phyloP scores from a whole-genome alignment of 2,113 vertebrate genomes.

The Pluvialis apricaria region DNA sequence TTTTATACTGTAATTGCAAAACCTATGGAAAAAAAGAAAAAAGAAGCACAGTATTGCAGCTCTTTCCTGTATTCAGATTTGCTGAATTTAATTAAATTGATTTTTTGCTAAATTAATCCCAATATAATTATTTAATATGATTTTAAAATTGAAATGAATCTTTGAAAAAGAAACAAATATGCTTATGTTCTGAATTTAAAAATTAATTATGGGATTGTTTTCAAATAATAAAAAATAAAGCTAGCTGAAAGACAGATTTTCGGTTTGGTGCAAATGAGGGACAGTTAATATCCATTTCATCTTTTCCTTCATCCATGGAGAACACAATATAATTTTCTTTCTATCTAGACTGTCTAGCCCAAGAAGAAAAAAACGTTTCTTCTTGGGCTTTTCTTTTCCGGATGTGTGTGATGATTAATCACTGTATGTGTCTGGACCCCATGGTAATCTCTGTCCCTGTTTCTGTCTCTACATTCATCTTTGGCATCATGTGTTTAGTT shows the following conservation, averaged over 20 bases:
- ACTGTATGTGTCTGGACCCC: constrained; percentile 50
- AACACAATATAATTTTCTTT: constrained; percentile 15
- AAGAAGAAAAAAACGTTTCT: constrained; percentile 17
- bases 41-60: background rate
- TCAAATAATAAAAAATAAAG: background rate
- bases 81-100: background rate
- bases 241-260: constrained; percentile 12
- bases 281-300: constrained; percentile 35
- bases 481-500: constrained; percentile 46
- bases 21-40: background rate
- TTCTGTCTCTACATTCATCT: constrained; percentile 61
- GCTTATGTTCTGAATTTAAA: background rate
- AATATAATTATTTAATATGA: background rate
- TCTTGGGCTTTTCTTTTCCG: background rate
- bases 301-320: constrained; percentile 6
- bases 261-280: background rate
- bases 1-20: constrained; percentile 6
- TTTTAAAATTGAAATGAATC: background rate
- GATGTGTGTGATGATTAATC: constrained; percentile 58
- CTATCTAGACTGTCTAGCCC: background rate
- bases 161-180: background rate
- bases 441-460: constrained; percentile 53
- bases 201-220: background rate
- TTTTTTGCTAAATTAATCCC: background rate
- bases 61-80: background rate